Evolutionary conservation across 2,113 vertebrate genomes (phyloP).

Genomic region (Tragulus kanchil): DNA sequence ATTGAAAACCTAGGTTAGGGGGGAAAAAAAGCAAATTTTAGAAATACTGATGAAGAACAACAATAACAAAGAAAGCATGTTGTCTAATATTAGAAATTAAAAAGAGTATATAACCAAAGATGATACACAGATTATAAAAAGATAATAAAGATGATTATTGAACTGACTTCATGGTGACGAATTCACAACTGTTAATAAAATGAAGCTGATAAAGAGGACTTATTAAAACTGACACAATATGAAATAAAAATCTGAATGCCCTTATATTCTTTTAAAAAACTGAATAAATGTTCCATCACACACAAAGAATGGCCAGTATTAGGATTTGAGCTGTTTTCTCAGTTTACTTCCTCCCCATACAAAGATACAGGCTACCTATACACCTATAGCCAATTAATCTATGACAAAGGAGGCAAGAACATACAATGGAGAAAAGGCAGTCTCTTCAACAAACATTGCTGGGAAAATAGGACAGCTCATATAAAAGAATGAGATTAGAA

Average conservation of each 20-base stretch:
- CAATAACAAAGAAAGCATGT: not conserved
- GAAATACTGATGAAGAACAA: not conserved
- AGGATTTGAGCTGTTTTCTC: not conserved
- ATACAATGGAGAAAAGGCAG: not conserved
- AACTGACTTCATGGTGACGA: not conserved
- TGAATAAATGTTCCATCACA: not conserved
- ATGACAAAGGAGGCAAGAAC: not conserved
- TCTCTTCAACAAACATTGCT: not conserved
- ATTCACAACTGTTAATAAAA: not conserved
- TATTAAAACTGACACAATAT: slow-evolving; percentile 7
- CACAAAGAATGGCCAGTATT: not conserved
- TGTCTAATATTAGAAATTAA: not conserved
- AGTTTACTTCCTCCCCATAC: not conserved
- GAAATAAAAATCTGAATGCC: not conserved
- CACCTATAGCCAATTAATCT: not conserved
- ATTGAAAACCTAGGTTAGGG: not conserved
- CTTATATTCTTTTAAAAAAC: not conserved
- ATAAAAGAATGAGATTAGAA: not conserved
- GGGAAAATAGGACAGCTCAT: not conserved
- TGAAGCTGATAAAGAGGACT: not conserved
- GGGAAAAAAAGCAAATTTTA: not conserved
- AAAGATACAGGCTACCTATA: not conserved
- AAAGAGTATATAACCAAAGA: not conserved
- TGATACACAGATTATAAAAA: not conserved
- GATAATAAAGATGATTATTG: not conserved